These are phyloP conservation scores for Thaleichthys pacificus DNA, from an alignment of 2,797 vertebrate species.

Conservation along the genomic window DNA sequence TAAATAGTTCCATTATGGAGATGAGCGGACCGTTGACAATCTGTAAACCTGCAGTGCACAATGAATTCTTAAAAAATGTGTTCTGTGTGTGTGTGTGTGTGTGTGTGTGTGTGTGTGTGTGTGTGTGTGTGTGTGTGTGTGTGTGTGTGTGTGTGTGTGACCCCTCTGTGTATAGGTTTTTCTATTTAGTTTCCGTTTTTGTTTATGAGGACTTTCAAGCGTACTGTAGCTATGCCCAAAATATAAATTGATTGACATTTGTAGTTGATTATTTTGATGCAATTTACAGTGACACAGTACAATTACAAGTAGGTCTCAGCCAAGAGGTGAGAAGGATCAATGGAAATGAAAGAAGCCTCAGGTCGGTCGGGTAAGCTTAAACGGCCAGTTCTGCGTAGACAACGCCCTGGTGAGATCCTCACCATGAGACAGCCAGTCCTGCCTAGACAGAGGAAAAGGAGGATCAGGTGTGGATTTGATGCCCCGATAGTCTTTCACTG, in stretches of 20 bases:
- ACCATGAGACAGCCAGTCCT: conserved; percentile 16
- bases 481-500: conserved; percentile 64
- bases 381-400: background rate
- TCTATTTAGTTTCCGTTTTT: too few relatives aligned
- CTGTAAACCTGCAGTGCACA: background rate
- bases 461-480: conserved; percentile 46
- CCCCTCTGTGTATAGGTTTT: too few relatives aligned
- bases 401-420: background rate
- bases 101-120: too few relatives aligned
- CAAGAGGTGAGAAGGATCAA: background rate
- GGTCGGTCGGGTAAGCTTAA: background rate
- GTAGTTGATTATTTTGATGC: background rate
- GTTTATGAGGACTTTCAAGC: background rate
- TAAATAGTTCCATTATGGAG: background rate
- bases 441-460: conserved; percentile 56
- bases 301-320: background rate
- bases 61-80: background rate
- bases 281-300: background rate
- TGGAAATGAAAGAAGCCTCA: background rate
- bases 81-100: too few relatives aligned
- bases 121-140: too few relatives aligned
- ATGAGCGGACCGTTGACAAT: background rate
- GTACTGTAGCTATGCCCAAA: background rate
- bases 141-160: too few relatives aligned
- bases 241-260: background rate